A percentile compares a stretch with the other conserved stretches of the same genome.
Conservation (phyloP, 2,113 vertebrate genomes). For the Rhea americana region DNA sequence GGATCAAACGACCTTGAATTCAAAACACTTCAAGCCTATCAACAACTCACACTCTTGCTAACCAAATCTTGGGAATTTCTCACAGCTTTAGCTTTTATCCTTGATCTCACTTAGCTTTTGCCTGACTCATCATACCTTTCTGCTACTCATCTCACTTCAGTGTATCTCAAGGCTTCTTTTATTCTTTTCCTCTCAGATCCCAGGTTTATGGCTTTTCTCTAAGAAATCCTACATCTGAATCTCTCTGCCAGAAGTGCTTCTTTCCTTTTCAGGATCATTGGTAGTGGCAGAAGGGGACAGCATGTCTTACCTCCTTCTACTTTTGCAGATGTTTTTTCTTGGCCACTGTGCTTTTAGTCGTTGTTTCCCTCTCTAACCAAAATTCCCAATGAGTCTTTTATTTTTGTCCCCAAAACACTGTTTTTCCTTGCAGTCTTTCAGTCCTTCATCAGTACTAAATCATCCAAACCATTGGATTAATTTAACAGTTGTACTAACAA, state of each 20-base stretch:
- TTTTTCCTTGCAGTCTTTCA: conserved; percentile 38
- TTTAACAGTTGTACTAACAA: neutral
- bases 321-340: conserved; percentile 27
- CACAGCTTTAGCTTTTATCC: neutral
- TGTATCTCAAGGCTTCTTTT: neutral
- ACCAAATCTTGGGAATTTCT: neutral
- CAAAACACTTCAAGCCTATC: neutral
- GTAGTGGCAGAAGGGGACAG: neutral
- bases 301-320: neutral
- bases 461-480: neutral
- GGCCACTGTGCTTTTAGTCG: conserved; percentile 1
- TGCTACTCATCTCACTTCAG: neutral
- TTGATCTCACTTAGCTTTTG: neutral
- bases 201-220: neutral
- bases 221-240: neutral
- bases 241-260: neutral
- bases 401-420: neutral
- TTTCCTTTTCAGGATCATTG: neutral
- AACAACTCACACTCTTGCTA: neutral
- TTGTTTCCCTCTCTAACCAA: conserved; percentile 22
- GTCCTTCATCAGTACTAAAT: conserved; percentile 14
- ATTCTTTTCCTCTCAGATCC: neutral
- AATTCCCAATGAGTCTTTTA: neutral
- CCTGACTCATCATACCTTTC: neutral
- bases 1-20: neutral